Conservation (phyloP, 2,888 invertebrate species). For the Cynaeus angustus region DNA sequence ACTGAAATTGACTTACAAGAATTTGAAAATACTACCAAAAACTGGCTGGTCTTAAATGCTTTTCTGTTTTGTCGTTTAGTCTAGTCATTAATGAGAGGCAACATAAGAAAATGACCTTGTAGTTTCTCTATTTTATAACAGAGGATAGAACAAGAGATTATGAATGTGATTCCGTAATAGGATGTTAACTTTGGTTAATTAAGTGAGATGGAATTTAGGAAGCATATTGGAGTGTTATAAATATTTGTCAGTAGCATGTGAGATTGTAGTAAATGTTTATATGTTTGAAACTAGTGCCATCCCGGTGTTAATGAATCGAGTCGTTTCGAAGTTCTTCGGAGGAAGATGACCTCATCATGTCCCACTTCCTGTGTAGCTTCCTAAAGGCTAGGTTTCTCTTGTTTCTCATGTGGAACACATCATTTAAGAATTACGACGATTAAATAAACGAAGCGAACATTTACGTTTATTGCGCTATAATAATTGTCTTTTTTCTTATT, state of each 20-base stretch:
- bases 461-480: constrained; percentile 33
- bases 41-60: too few relatives aligned
- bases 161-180: background rate
- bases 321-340: constrained; percentile 19
- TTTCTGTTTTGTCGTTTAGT: background rate
- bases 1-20: too few relatives aligned
- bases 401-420: constrained; percentile 47
- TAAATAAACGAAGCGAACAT: constrained; percentile 37
- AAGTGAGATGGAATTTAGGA: background rate
- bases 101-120: constrained; percentile 8
- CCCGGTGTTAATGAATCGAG: constrained; percentile 15
- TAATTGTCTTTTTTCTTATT: constrained; percentile 33
- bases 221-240: too few relatives aligned
- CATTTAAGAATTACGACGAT: constrained; percentile 35
- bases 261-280: background rate
- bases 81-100: background rate
- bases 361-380: constrained; percentile 44
- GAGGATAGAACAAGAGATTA: background rate
- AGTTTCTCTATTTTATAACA: background rate
- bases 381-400: constrained; percentile 51
- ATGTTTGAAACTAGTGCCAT: constrained; percentile 1
- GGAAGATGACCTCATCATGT: constrained; percentile 49
- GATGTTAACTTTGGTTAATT: background rate
- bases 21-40: too few relatives aligned
- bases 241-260: background rate